phyloP scores from a whole-genome alignment of 2,797 vertebrate species.

The Pseudochirops cupreus region DNA sequence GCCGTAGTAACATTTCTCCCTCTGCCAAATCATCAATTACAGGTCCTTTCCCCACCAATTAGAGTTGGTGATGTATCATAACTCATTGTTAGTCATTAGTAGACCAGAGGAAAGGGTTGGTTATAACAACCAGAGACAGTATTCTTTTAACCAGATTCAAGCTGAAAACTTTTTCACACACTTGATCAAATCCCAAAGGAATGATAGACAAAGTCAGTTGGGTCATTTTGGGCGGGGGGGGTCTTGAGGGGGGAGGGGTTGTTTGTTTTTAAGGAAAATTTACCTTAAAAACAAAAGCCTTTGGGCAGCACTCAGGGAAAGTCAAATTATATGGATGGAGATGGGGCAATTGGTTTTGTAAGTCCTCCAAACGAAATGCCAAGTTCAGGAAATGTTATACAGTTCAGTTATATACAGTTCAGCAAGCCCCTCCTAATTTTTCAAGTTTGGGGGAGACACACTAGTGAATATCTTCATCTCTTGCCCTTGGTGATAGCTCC shows the following conservation, averaged over 20 bases:
- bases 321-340: not conserved
- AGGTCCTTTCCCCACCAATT: not conserved
- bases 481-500: conserved; percentile 24
- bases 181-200: conserved; percentile 22
- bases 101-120: not conserved
- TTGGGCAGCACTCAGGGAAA: not conserved
- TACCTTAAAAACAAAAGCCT: not conserved
- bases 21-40: not conserved
- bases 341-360: not conserved
- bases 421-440: not conserved
- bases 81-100: not conserved
- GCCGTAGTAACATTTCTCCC: not conserved
- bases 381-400: not conserved
- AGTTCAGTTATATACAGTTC: not conserved
- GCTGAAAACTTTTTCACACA: not conserved
- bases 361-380: not conserved
- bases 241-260: not conserved
- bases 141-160: not conserved
- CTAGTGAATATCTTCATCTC: not conserved
- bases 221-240: not conserved
- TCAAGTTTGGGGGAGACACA: not conserved
- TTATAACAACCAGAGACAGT: not conserved
- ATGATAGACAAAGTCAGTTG: conserved; percentile 35
- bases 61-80: not conserved
- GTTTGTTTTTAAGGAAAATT: conserved; percentile 39